Conservation (phyloP, 2,797 vertebrate species). For the Coregonus suidteri region DNA sequence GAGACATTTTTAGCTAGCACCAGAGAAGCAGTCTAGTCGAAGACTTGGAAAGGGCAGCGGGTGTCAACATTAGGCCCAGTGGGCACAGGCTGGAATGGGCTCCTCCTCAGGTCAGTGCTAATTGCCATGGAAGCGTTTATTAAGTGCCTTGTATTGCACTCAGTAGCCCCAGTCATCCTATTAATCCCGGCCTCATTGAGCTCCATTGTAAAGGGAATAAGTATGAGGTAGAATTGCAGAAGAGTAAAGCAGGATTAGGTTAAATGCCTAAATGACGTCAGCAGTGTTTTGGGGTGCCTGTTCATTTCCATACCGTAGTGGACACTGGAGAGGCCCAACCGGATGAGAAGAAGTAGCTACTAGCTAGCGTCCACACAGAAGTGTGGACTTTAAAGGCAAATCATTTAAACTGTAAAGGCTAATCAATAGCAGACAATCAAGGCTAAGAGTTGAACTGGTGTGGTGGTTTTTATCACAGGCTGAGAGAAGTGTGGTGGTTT, state of each 20-base stretch:
- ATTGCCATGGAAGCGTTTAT: background rate
- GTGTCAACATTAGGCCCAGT: background rate
- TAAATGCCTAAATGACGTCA: no score
- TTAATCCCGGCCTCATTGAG: background rate
- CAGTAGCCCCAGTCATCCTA: background rate
- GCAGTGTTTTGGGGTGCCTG: background rate
- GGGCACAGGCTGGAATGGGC: background rate
- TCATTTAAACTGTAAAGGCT: background rate
- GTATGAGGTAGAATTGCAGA: background rate
- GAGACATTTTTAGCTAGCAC: background rate
- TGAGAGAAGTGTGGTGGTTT: background rate
- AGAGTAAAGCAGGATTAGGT: background rate
- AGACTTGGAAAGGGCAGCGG: background rate
- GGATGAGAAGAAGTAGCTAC: background rate
- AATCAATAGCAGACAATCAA: slow-evolving; percentile 14
- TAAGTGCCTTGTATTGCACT: slow-evolving; percentile 1
- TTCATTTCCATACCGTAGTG: background rate
- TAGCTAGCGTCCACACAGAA: background rate
- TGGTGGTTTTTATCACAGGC: background rate
- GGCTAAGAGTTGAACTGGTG: background rate
- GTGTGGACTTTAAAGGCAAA: no score
- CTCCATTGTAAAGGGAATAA: background rate
- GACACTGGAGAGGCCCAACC: background rate
- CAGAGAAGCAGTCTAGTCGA: background rate
- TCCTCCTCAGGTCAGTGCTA: background rate